Conservation (phyloP, 2,113 vertebrate genomes). For the Balaeniceps rex region DNA sequence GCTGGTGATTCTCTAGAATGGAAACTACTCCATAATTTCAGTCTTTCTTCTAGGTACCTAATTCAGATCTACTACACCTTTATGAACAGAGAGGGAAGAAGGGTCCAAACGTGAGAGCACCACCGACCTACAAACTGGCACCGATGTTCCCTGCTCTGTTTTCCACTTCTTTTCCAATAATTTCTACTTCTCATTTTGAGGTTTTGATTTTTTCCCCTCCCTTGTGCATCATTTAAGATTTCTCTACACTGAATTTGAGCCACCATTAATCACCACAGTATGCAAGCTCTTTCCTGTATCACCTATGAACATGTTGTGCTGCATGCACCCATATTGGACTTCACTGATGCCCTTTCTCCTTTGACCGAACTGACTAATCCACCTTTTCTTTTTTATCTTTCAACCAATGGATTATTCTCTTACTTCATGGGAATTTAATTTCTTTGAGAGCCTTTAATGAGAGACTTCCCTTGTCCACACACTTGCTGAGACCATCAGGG, state of each 20-base stretch:
- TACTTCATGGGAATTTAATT: neutral
- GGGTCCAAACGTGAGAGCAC: neutral
- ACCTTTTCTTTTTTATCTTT: neutral
- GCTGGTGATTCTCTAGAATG: neutral
- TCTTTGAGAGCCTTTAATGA: neutral
- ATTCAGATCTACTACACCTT: neutral
- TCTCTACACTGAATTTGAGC: neutral
- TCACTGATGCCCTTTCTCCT: neutral
- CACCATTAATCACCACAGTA: neutral
- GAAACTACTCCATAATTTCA: neutral
- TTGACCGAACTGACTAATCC: neutral
- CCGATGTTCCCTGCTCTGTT: neutral
- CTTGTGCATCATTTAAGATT: neutral
- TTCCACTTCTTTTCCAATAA: neutral
- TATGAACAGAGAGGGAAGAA: neutral
- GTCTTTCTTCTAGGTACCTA: neutral
- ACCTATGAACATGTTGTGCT: neutral
- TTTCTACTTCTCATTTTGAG: neutral
- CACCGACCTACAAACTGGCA: neutral
- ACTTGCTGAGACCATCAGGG: neutral
- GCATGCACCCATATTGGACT: neutral
- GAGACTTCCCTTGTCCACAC: neutral
- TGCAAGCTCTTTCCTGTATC: neutral
- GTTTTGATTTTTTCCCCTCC: neutral
- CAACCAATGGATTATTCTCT: neutral